Evolutionary conservation across 2,888 invertebrate genomes (phyloP), one percentile per base, ranked within the genome.

Genomic region (Aleiodes alternator): DNA sequence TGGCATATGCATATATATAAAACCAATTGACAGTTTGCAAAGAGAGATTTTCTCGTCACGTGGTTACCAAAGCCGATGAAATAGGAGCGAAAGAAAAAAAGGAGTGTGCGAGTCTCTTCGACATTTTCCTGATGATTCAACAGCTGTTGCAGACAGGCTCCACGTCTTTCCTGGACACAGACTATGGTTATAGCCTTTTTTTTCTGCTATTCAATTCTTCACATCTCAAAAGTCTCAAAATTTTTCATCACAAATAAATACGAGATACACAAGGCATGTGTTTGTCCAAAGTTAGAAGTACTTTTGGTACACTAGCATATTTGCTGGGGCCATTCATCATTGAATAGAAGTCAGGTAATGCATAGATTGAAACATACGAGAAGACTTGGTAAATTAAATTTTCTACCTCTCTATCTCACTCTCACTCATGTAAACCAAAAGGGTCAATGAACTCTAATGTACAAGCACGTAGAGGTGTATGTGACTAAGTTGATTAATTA

Each of bases 401-500:
- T 51, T 64, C 16, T 16, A 64, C 64, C 34, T 48, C 23, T 34
- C 31, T 23, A 23, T 7, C 43, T 48, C 12, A 9, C 16, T n/a
- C 61, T 16, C 53, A 8, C 55, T 16, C 16, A 34, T 4, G 34
- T 34, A 6, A 29, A 29, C 57, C 31, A 51, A 51, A 68, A 51
- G 57, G 71, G 57, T 71, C 71, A 48, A 71, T 23, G 57, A 71
- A 71, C 71, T 68, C 16, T 51, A n/a, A 23, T n/a, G 16, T 16
- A 53, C 11, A 34, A 68, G 7, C 29, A 68, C 50, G 50, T 68
- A 51, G 51, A 68, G 16, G 71, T 57, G 57, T 56, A 43, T 56
- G 16, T 38, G 56, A 29, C 43, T 48, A 48, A 71, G 57, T 71
- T 43, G 48, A 71, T 71, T 71, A 71, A 71, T 71, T 71, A 71